Percentiles rank a stretch among this genome's conserved stretches.
These are phyloP conservation scores for Pontoporia blainvillei DNA, from an alignment of 2,113 vertebrate species.

Conservation along the genomic window DNA sequence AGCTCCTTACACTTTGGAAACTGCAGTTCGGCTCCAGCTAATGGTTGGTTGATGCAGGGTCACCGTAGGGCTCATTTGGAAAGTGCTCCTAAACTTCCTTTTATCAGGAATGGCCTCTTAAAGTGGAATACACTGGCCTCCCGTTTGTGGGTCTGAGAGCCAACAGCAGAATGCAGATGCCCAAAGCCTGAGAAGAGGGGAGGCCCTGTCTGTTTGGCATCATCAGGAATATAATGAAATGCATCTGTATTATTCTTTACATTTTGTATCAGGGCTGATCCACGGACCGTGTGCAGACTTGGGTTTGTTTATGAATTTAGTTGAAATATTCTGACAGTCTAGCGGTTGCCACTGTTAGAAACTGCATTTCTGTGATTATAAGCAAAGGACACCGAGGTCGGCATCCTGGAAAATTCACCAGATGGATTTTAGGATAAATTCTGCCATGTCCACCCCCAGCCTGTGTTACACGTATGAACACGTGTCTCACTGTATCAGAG, in stretches of 20 bases:
- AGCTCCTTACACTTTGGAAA: not conserved
- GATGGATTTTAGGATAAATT: not conserved
- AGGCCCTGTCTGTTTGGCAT: not conserved
- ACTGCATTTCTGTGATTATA: not conserved
- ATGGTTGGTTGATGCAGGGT: not conserved
- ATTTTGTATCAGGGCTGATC: not conserved
- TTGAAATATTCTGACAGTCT: not conserved
- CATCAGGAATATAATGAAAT: not conserved
- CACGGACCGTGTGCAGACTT: not conserved
- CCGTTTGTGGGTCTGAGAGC: not conserved
- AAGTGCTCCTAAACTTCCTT: not conserved
- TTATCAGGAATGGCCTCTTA: not conserved
- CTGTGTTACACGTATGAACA: conserved; percentile 2
- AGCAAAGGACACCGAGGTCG: not conserved
- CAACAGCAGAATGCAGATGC: not conserved
- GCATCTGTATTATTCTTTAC: not conserved
- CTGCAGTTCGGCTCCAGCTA: not conserved
- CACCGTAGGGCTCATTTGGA: not conserved
- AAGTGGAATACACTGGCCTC: not conserved
- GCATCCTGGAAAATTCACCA: not conserved
- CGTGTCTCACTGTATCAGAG: not conserved
- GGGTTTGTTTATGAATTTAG: not conserved
- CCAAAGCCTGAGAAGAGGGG: not conserved
- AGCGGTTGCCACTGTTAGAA: not conserved
- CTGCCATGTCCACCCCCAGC: not conserved